Evolutionary conservation across 2,888 invertebrate species (phyloP), one percentile per base, ranked within the genome.

Genomic region (Microdon myrmicae): DNA sequence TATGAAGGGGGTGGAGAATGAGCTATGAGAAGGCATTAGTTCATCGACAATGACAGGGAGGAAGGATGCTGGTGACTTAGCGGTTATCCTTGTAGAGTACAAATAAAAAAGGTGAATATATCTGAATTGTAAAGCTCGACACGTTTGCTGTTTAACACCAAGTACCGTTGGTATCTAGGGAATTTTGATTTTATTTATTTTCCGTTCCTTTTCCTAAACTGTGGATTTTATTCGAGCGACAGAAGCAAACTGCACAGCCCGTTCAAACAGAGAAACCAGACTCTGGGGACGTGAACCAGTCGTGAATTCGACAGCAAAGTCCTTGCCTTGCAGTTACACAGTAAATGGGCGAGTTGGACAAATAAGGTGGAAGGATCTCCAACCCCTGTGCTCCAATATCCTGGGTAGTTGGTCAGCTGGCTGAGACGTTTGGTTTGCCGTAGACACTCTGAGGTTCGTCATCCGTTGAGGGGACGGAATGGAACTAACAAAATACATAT

Each of bases 91-190:
- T n/a, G n/a, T n/a, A n/a, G n/a, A n/a, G n/a, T n/a, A n/a, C n/a
- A n/a, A 38, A 25, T 39, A 43, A 34, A 35, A 39, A 49, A 61
- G 56, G 28, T 56, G 44, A 44, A 44, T 25, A 49, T 49, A 56
- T 49, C 56, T 48, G 44, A 61, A 61, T 61, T 61, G 61, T 56
- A 56, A 61, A 56, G 49, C 61, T 45, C 56, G 61, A 61, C 61
- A 61, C 61, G 61, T 61, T 56, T 61, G 45, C 61, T 61, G 56
- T 61, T 61, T 61, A 61, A 49, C 61, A 45, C 61, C 56, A 49
- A 61, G 56, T 61, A 61, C 55, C 55, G 51, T 56, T 56, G 56
- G 56, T 44, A 49, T 56, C 61, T 39, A 39, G 61, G 61, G 61
- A 61, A 61, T 61, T 56, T 39, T 32, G 25, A 19, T 56, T 28